Percentiles rank a stretch among this genome's conserved stretches.
These are phyloP conservation scores for Caiman crocodilus DNA, from an alignment of 2,797 vertebrate genomes.

Conservation along the genomic window DNA sequence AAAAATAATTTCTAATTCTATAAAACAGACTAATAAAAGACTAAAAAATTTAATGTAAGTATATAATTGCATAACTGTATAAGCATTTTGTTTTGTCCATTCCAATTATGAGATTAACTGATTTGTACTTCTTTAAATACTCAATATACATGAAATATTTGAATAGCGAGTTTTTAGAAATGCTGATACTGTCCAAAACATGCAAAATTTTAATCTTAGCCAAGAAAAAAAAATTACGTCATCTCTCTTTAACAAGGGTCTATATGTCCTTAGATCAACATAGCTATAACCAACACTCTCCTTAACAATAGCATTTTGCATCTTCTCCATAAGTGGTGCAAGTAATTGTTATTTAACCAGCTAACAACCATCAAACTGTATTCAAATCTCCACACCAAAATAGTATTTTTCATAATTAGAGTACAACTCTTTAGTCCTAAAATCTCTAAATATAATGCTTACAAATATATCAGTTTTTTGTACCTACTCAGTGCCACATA, in stretches of 20 bases:
- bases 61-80: constrained; percentile 30
- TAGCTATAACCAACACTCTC: too few species aligned
- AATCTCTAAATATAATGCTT: not conserved
- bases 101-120: not conserved
- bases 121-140: not conserved
- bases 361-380: not conserved
- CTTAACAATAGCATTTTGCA: too few species aligned
- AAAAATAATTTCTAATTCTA: constrained; percentile 29
- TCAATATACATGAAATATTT: not conserved
- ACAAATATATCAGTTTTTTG: not conserved
- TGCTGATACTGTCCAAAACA: not conserved
- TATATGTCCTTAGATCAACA: too few species aligned
- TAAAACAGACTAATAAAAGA: not conserved
- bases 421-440: not conserved
- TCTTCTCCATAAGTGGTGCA: not conserved
- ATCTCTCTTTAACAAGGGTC: too few species aligned
- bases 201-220: not conserved
- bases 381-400: not conserved
- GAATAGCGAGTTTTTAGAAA: not conserved
- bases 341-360: not conserved
- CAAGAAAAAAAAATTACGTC: not conserved
- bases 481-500: too few species aligned
- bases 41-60: too few species aligned
- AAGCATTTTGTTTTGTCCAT: not conserved
- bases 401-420: not conserved